phyloP scores from a whole-genome alignment of 2,888 invertebrate species.

The Myathropa florea region DNA sequence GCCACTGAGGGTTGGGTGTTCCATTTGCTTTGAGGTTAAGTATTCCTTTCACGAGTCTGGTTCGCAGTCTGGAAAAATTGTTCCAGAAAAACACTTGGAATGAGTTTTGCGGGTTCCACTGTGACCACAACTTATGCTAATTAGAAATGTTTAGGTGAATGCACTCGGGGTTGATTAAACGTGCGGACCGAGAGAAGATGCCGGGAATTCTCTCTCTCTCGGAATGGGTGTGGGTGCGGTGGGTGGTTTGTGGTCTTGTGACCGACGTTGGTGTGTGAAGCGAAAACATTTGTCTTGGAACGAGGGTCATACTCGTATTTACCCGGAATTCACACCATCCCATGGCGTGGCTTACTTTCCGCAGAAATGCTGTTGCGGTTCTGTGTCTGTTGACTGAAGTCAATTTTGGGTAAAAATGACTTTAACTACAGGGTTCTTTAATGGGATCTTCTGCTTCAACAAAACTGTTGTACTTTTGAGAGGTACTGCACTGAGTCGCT shows the following conservation, averaged over 20 bases:
- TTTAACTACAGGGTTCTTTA: too few relatives aligned
- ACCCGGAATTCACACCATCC: not conserved
- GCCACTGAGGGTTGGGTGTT: not conserved
- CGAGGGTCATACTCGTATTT: not conserved
- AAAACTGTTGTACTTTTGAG: too few relatives aligned
- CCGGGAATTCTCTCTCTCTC: too few relatives aligned
- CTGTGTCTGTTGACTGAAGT: not conserved
- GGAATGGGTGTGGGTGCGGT: not conserved
- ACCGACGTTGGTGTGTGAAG: too few relatives aligned
- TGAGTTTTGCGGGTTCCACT: not conserved
- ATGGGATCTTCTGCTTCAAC: too few relatives aligned
- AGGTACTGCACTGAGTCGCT: too few relatives aligned
- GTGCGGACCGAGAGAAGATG: not conserved
- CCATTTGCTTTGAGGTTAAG: slow-evolving; percentile 6
- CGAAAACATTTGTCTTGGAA: not conserved
- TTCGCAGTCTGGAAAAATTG: not conserved
- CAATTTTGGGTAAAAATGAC: too few relatives aligned
- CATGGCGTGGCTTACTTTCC: not conserved
- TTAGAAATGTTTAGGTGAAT: slow-evolving; percentile 12
- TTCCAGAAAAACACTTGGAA: not conserved
- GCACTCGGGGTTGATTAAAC: not conserved
- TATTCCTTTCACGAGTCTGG: not conserved
- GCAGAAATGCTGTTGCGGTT: not conserved
- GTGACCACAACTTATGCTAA: slow-evolving; percentile 13
- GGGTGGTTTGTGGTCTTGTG: not conserved